phyloP scores from a whole-genome alignment of 2,888 invertebrate genomes.

The Celastrina argiolus region DNA sequence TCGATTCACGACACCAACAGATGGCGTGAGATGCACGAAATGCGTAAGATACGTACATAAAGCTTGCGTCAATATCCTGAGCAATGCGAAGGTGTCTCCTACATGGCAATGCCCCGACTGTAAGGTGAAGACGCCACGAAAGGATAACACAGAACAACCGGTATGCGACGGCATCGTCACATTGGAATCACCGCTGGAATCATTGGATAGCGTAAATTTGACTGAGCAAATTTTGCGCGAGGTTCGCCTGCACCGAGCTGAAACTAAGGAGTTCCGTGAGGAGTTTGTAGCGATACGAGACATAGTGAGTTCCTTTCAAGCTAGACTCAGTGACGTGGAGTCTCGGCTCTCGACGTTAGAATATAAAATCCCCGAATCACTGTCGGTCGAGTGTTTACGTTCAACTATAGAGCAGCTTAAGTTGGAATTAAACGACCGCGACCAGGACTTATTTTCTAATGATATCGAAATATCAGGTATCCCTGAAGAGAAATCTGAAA shows the following conservation, averaged over 20 bases:
- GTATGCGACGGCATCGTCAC: background rate
- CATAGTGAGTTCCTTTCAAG: background rate
- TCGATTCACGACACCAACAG: background rate
- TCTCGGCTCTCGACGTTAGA: background rate
- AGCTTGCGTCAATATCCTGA: background rate
- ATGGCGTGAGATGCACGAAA: background rate
- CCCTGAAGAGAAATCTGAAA: background rate
- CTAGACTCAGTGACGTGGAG: background rate
- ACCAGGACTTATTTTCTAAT: background rate
- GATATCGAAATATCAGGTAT: background rate
- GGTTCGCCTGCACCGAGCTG: background rate
- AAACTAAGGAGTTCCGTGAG: background rate
- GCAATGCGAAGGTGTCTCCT: background rate
- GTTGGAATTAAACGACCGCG: background rate
- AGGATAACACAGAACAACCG: background rate
- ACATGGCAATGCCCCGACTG: background rate
- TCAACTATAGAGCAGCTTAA: background rate
- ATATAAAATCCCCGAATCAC: background rate
- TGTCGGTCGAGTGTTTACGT: background rate
- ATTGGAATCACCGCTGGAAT: background rate
- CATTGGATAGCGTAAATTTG: background rate
- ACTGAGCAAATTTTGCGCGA: background rate
- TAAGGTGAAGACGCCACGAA: background rate
- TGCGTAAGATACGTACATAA: background rate
- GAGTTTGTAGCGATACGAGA: background rate